phyloP scores from a whole-genome alignment of 2,888 invertebrate genomes.

The Pseudeuparius sepicola region DNA sequence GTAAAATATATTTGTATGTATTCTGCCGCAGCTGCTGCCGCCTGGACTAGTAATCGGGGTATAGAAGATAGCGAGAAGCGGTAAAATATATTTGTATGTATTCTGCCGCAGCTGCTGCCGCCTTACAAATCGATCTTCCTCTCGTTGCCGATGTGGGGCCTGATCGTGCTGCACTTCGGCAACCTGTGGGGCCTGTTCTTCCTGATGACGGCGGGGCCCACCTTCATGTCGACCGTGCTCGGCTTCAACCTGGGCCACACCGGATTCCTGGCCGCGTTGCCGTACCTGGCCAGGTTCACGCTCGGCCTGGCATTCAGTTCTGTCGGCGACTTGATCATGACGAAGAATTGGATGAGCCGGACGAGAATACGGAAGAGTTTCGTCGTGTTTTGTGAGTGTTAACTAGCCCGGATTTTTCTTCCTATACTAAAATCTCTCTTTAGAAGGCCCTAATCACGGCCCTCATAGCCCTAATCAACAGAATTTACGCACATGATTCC shows the following conservation, averaged over 20 bases:
- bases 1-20: no score
- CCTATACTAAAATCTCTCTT: no score
- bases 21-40: no score
- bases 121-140: conserved; percentile 52
- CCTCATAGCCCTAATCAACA: no score
- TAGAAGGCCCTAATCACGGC: no score
- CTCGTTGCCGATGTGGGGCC: conserved; percentile 60
- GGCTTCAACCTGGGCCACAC: conserved; percentile 62
- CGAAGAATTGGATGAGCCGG: conserved; percentile 38
- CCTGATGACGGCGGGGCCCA: conserved; percentile 65
- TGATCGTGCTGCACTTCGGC: conserved; percentile 59
- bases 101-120: no score
- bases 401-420: no score
- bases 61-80: no score
- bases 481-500: no score
- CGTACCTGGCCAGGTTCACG: conserved; percentile 58
- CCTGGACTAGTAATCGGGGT: no score
- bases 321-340: conserved; percentile 53
- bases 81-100: no score
- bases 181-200: conserved; percentile 70
- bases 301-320: conserved; percentile 62
- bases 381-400: conserved; percentile 49
- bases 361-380: conserved; percentile 56
- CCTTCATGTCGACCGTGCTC: conserved; percentile 60
- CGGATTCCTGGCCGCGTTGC: conserved; percentile 58